Base-by-base conservation (phyloP, 2,797 vertebrate species). In the Pseudochaenichthys georgianus region DNA sequence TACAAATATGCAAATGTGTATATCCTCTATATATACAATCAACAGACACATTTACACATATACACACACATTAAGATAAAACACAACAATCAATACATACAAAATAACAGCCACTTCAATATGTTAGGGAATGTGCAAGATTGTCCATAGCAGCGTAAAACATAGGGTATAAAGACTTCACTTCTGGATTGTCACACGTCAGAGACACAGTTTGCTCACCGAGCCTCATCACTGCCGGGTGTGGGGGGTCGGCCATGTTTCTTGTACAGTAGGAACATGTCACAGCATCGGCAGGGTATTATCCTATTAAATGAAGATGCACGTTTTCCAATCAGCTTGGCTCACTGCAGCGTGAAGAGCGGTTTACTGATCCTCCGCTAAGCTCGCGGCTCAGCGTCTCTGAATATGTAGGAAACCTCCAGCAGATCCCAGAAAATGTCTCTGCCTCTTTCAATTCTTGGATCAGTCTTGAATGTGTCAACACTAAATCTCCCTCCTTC, bases 221-320 rank as follows among this genome's bases (percentile, higher is more conserved):
- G 34, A 34, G 34, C 34, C 34, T 34, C 34, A 8, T 34, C 34
- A 34, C 34, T 8, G 34, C 7, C 1, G 34, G 5, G 28, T 58
- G 58, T 43, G 15, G 51, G 48, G 19, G 41, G 51, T 54, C 9
- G 48, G 31, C 57, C 31, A 15, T 60, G 47, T 64, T 45, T 54
- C 38, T 47, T 64, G 45, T 71, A 58, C 53, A 58, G n/a, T 68
- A 70, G 75, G 66, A 57, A 66, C 50, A 67, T 71, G 77, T 50
- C 59, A 58, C 54, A 77, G 53, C 80, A 75, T 80, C 68, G 69
- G 67, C 70, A 64, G 68, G 70, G n/a, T 87, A 62, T 86, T 65
- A 70, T 76, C 64, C 83, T 82, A 66, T 75, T 88, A 93, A 94
- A 95, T 92, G 77, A 93, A 89, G 91, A 94, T 89, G 77, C 92